Conservation (phyloP, 2,888 invertebrate species). For the Tinea pellionella region DNA sequence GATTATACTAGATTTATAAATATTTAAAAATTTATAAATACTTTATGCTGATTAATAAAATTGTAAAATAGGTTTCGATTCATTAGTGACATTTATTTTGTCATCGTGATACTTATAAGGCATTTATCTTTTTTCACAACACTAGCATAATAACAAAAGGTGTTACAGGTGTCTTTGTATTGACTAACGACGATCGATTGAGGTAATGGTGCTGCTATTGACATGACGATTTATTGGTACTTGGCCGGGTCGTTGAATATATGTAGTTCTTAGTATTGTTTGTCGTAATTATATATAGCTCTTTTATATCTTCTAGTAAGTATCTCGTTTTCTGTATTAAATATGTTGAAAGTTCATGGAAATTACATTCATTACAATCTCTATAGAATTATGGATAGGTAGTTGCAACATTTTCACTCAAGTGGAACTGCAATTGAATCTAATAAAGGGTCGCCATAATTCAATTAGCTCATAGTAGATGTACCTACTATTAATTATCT, state of each 20-base stretch:
- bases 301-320: too few relatives aligned
- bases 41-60: too few relatives aligned
- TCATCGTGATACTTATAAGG: background rate
- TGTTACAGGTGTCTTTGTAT: conserved; percentile 4
- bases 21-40: too few relatives aligned
- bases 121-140: conserved; percentile 1
- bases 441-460: conserved; percentile 57
- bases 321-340: too few relatives aligned
- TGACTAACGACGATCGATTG: background rate
- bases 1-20: background rate
- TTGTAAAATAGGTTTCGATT: background rate
- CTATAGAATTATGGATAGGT: background rate
- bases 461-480: conserved; percentile 37
- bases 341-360: too few relatives aligned
- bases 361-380: too few relatives aligned
- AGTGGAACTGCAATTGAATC: conserved; percentile 38
- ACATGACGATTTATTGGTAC: too few relatives aligned
- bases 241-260: too few relatives aligned
- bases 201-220: background rate
- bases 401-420: conserved; percentile 1
- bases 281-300: too few relatives aligned
- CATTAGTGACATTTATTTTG: background rate
- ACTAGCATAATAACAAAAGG: background rate
- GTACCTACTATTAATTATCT: background rate
- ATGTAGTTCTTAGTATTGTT: too few relatives aligned